Percentiles rank a stretch among this genome's conserved stretches.
Evolutionary conservation across 2,888 invertebrate species (phyloP).

Genomic region (Bellardia pandia): DNA sequence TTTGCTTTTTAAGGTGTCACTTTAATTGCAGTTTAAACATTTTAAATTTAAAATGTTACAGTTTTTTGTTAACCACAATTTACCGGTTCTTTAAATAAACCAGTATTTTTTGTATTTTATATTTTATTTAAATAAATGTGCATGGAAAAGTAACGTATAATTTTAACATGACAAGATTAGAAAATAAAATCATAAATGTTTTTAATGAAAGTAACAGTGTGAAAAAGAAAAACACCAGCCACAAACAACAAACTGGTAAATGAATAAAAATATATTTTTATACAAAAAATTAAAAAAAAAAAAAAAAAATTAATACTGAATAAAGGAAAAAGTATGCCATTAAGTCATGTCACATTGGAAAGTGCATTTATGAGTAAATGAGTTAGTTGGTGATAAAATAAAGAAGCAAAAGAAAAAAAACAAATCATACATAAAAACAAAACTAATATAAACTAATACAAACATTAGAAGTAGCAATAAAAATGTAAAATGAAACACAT

Average conservation of each 20-base stretch:
- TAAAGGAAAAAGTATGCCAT: conserved; percentile 70
- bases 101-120: neutral
- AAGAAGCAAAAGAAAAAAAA: neutral
- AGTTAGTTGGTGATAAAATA: neutral
- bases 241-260: conserved; percentile 23
- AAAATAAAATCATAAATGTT: conserved; percentile 60
- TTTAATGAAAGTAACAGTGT: conserved; percentile 70
- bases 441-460: conserved; percentile 38
- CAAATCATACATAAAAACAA: conserved; percentile 42
- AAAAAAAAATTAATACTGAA: neutral
- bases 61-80: neutral
- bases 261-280: conserved; percentile 40
- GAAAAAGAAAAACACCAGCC: conserved; percentile 49
- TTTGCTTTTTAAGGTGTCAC: conserved; percentile 37
- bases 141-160: conserved; percentile 3
- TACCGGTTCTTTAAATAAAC: conserved; percentile 37
- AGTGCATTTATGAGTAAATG: conserved; percentile 59
- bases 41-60: neutral
- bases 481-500: conserved; percentile 41
- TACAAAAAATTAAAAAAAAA: conserved; percentile 23
- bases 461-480: neutral
- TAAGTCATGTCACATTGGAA: conserved; percentile 71
- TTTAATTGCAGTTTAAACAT: conserved; percentile 28
- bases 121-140: conserved; percentile 12
- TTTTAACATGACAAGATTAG: conserved; percentile 48